These are phyloP conservation scores for Polypterus senegalus DNA, from an alignment of 2,113 vertebrate species.

Conservation along the genomic window DNA sequence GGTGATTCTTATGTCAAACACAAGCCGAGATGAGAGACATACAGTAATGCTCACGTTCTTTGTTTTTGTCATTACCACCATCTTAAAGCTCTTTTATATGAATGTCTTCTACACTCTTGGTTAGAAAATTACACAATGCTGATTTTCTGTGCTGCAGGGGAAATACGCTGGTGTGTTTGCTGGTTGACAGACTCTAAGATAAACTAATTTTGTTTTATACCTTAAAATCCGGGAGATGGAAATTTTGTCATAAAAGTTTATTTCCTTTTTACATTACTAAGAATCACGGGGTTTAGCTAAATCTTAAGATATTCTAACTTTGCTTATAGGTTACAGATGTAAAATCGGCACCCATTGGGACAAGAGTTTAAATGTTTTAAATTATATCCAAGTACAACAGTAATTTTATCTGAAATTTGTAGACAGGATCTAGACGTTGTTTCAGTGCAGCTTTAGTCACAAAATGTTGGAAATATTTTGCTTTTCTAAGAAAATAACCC, in stretches of 20 bases:
- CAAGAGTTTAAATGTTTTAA: not conserved
- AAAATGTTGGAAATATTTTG: not conserved
- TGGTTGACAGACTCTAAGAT: constrained; percentile 17
- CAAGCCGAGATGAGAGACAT: no score
- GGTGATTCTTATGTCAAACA: no score
- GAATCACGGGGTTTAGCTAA: constrained; percentile 19
- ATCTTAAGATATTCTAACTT: constrained; percentile 20
- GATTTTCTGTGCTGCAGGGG: no score
- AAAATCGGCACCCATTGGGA: constrained; percentile 2
- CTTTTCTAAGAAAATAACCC: not conserved
- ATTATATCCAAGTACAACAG: constrained; percentile 4
- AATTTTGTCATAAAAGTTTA: constrained; percentile 21
- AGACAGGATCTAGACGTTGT: not conserved
- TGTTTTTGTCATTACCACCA: no score
- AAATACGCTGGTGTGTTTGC: constrained; percentile 14
- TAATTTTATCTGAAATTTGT: not conserved
- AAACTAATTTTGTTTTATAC: constrained; percentile 21
- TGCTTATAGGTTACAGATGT: constrained; percentile 25
- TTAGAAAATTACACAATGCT: not conserved
- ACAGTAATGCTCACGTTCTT: no score
- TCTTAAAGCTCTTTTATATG: no score
- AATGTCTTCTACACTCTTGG: not conserved
- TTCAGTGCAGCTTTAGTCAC: not conserved
- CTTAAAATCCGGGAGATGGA: constrained; percentile 14
- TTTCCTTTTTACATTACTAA: constrained; percentile 21